Base-by-base conservation (phyloP, 2,797 vertebrate genomes). In the Sebastes oblongus region DNA sequence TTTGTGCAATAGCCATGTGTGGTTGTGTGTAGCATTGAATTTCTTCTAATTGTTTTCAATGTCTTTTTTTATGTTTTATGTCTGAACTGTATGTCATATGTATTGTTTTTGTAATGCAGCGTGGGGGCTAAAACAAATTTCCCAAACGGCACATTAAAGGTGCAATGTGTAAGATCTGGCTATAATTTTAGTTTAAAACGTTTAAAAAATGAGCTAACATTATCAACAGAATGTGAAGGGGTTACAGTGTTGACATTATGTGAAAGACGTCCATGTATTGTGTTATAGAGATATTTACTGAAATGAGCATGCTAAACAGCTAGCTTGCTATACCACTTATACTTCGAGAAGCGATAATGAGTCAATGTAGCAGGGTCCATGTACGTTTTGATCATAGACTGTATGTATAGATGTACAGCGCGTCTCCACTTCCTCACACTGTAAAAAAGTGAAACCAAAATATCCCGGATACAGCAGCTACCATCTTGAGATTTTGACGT, bases 381-480 rank as follows among this genome's bases (percentile, higher is more conserved):
- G 39, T 0, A 39, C 36, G 0, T 39, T 39, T 39, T 39, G 36
- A 39, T 39, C 13, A 39, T 39, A 39, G 13, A 14, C 0, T 39
- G 13, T 39, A 39, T 39, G 13, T 39, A 39, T 39, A 39, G 36
- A 14, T 39, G 36, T 14, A 39, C 36, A 39, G 36, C 36, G 13
- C 13, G 13, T 39, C 36, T 39, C 36, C 36, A 39, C 36, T 39
- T 39, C 36, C 13, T 39, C 36, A 39, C 36, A 39, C 36, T 39
- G 36, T 39, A 14, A 39, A 39, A 39, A 14, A 39, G 36, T 39
- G 36, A 39, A 14, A 0, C 36, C 36, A 39, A 39, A 39, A 39
- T 39, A 39, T 39, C 36, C 36, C 36, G 0, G 36, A 39, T 14
- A 39, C 0, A 39, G 13, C 0, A 6, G 36, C 36, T 39, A 39